These are phyloP conservation scores for Poliocrania exsul DNA, from an alignment of 2,797 vertebrate species.

Conservation along the genomic window DNA sequence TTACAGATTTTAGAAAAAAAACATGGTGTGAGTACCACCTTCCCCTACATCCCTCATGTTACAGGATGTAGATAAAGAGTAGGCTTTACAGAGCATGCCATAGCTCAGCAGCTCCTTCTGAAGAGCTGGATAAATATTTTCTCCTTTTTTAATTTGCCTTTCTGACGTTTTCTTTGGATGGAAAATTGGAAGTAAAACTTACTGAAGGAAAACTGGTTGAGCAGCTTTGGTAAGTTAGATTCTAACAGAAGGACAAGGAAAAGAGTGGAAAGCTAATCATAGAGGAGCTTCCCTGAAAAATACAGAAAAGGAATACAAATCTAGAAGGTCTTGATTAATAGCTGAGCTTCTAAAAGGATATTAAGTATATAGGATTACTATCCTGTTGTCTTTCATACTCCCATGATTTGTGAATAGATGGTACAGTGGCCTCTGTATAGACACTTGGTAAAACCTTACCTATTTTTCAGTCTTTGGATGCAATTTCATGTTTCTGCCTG, in stretches of 20 bases:
- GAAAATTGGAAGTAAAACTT: background rate
- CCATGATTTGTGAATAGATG: background rate
- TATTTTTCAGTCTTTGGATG: background rate
- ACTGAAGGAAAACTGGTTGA: background rate
- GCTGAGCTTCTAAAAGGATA: background rate
- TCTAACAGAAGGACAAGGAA: background rate
- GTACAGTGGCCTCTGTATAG: background rate
- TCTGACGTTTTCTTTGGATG: background rate
- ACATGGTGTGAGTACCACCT: background rate
- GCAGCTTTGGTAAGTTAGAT: background rate
- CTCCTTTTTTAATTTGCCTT: background rate
- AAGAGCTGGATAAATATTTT: background rate
- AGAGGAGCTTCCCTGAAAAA: background rate
- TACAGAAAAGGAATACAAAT: background rate
- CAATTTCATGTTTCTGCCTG: background rate
- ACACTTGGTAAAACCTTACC: background rate
- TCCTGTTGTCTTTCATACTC: background rate
- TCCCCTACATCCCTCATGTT: background rate
- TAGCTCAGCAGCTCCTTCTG: background rate
- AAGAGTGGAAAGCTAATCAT: background rate
- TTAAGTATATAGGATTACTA: background rate
- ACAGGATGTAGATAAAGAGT: background rate
- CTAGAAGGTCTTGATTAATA: background rate
- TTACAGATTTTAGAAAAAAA: background rate
- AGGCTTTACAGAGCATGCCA: background rate